phyloP scores from a whole-genome alignment of 2,888 invertebrate species.

The Neoitamus cyanurus region DNA sequence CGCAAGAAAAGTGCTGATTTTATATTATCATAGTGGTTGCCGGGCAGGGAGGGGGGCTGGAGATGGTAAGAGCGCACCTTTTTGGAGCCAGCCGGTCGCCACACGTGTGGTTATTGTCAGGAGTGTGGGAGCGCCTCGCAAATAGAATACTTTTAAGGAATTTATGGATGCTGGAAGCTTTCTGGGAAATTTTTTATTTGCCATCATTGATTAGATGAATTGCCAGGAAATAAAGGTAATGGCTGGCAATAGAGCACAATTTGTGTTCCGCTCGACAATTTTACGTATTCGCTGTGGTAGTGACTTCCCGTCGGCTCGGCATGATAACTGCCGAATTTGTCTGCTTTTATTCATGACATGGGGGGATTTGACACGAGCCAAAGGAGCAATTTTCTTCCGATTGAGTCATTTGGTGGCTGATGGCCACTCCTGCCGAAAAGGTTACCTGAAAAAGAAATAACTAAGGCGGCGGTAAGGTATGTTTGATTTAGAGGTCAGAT shows the following conservation, averaged over 20 bases:
- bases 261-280: not conserved
- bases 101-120: not conserved
- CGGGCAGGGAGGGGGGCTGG: not conserved
- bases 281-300: not conserved
- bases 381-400: not conserved
- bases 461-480: not conserved
- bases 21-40: not conserved
- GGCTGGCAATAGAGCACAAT: conserved; percentile 12
- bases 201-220: conserved; percentile 14
- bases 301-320: not conserved
- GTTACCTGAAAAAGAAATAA: not conserved
- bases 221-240: conserved; percentile 3
- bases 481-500: not conserved
- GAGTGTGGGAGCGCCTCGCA: not conserved
- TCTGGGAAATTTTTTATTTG: not conserved
- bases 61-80: conserved; percentile 24
- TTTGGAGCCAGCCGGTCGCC: conserved; percentile 4
- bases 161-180: not conserved
- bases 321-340: not conserved
- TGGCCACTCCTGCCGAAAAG: not conserved
- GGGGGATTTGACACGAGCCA: not conserved
- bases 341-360: not conserved
- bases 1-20: conserved; percentile 41
- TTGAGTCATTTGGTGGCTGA: not conserved
- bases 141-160: not conserved